Evolutionary conservation across 2,797 vertebrate genomes (phyloP), one percentile per base, ranked within the genome.

Genomic region (Rhabdomys pumilio): DNA sequence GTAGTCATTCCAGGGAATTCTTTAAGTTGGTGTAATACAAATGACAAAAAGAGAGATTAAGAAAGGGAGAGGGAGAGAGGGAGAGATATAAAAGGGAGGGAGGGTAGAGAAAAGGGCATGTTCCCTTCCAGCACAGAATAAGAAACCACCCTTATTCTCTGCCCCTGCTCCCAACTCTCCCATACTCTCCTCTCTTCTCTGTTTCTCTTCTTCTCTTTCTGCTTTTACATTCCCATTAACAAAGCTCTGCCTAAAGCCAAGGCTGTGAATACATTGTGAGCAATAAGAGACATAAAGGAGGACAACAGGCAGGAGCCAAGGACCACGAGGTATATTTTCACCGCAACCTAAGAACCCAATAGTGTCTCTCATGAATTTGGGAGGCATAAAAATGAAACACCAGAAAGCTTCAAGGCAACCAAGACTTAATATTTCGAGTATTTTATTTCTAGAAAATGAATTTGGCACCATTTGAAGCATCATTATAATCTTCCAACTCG

Each of bases 141-240:
- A 50, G 10, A 12, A 50, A 50, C 10, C 22, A 63, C 7, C 12
- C 13, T 5, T 31, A 13, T 29, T n/a, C 73, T 50, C 73, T 19
- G 24, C 19, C 29, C 24, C n/a, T 22, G 22, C 13, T 47, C 34
- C 14, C 26, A 6, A 1, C 47, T 8, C 31, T 9, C 17, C 17
- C n/a, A 2, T 20, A 5, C 12, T n/a, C 55, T n/a, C 14, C 24
- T 59, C 81, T 50, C 84, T 26, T 17, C 47, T 95, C 95, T 93
- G 3, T 31, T 75, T 41, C 6, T 13, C 22, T 38, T 59, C 17
- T 53, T 38, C 72, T 55, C 84, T 31, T 34, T 53, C 96, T 96
- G 92, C 93, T 96, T 3, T 29, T 63, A 10, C 67, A 97, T 97
- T 96, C 97, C 97, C 81, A 22, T 94, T 91, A 98, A 29, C 86